A percentile compares a stretch with the other conserved stretches of the same genome.
These are phyloP conservation scores for Rhynchophorus ferrugineus DNA, from an alignment of 1,140 invertebrate genomes.

Conservation along the genomic window DNA sequence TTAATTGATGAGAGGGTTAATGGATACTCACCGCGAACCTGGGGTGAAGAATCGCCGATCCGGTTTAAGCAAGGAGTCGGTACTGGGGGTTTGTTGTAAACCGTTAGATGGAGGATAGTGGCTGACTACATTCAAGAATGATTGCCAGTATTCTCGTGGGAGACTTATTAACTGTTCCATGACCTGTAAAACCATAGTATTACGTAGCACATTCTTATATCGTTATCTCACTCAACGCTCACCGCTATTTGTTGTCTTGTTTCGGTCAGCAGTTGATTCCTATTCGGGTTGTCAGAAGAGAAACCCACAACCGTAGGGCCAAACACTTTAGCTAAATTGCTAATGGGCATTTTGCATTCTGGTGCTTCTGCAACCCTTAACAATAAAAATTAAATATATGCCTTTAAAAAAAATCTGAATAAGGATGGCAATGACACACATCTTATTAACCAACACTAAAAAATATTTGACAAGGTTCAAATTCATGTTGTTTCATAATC, in stretches of 20 bases:
- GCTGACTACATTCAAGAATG: constrained; percentile 46
- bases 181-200: constrained; percentile 42
- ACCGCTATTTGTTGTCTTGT: constrained; percentile 55
- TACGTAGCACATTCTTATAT: neutral
- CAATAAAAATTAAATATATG: too few relatives aligned
- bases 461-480: too few relatives aligned
- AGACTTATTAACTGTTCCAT: constrained; percentile 59
- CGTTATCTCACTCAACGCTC: neutral
- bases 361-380: constrained; percentile 58
- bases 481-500: too few relatives aligned
- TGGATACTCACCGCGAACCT: neutral
- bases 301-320: constrained; percentile 80
- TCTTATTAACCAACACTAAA: too few relatives aligned
- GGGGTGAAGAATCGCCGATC: constrained; percentile 21
- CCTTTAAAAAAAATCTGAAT: too few relatives aligned
- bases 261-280: constrained; percentile 54
- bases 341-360: constrained; percentile 70
- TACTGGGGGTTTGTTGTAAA: constrained; percentile 48
- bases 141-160: constrained; percentile 58
- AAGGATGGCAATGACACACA: too few relatives aligned
- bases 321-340: constrained; percentile 74
- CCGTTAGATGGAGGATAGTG: constrained; percentile 37
- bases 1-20: neutral
- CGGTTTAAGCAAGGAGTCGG: constrained; percentile 44
- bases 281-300: constrained; percentile 58